These are phyloP conservation scores for Chamaetylas fuelleborni DNA, from an alignment of 2,113 vertebrate genomes.

Conservation along the genomic window DNA sequence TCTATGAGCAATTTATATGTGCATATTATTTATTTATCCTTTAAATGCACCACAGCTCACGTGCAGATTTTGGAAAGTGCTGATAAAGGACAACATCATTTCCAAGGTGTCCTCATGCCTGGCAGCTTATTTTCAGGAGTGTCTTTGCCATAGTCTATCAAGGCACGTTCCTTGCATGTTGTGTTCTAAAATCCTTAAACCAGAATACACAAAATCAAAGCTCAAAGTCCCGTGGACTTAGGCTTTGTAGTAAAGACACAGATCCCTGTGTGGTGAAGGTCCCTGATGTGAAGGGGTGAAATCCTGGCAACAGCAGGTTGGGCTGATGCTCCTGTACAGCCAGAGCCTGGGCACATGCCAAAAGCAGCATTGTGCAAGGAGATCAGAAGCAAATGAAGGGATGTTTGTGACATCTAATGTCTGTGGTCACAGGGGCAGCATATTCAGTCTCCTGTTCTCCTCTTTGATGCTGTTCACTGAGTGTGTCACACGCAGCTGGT, in stretches of 20 bases:
- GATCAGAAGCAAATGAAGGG: not conserved
- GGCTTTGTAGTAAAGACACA: not conserved
- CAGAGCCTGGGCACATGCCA: not conserved
- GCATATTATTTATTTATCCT: not conserved
- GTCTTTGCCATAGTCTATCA: not conserved
- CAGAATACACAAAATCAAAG: not conserved
- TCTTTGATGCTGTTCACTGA: not conserved
- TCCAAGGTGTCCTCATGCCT: not conserved
- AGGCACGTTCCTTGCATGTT: fast-evolving
- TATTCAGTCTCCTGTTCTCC: not conserved
- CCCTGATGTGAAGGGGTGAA: fast-evolving
- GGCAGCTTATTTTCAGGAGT: not conserved
- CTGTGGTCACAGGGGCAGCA: not conserved
- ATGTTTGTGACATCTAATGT: not conserved
- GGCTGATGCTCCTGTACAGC: not conserved
- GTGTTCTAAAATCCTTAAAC: not conserved
- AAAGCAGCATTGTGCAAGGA: not conserved
- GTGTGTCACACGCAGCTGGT: not conserved
- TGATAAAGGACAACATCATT: not conserved
- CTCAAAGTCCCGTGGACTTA: not conserved
- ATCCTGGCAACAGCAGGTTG: not conserved
- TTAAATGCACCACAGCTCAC: not conserved
- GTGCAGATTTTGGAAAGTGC: not conserved
- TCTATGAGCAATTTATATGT: not conserved
- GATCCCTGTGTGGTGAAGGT: fast-evolving